Evolutionary conservation across 2,888 invertebrate species (phyloP).

Genomic region (Dichetophora obliterata): DNA sequence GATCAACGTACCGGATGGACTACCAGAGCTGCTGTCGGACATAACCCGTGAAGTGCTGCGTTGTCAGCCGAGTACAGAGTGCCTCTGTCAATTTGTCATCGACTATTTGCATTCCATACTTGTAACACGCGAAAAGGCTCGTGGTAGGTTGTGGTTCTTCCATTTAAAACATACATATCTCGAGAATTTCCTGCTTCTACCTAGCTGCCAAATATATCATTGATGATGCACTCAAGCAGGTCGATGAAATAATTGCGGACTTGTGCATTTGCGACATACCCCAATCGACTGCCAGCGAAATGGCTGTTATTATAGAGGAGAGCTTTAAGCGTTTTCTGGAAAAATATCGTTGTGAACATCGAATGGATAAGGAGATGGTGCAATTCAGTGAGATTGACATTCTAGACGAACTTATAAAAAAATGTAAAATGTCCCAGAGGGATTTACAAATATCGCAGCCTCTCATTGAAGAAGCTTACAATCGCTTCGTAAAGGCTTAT

Average conservation of each 20-base stretch:
- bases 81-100: slow-evolving; percentile 77
- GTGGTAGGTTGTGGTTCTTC: slow-evolving; percentile 51
- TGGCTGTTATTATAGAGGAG: slow-evolving; percentile 61
- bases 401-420: slow-evolving; percentile 61
- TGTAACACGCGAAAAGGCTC: slow-evolving; percentile 73
- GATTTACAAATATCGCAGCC: slow-evolving; percentile 61
- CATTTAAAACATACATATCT: neutral
- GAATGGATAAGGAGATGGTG: slow-evolving; percentile 53
- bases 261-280: slow-evolving; percentile 61
- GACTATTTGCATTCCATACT: slow-evolving; percentile 78
- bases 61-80: slow-evolving; percentile 72
- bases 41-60: slow-evolving; percentile 82
- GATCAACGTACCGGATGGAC: slow-evolving; percentile 74
- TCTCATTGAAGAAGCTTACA: slow-evolving; percentile 63
- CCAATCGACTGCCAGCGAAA: slow-evolving; percentile 57
- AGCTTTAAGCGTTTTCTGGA: slow-evolving; percentile 63
- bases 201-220: slow-evolving; percentile 61
- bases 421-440: slow-evolving; percentile 61
- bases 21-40: slow-evolving; percentile 79
- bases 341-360: slow-evolving; percentile 56
- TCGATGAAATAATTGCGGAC: slow-evolving; percentile 62
- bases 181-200: neutral
- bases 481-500: slow-evolving; percentile 64
- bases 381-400: slow-evolving; percentile 61
- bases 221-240: slow-evolving; percentile 59